Conservation (phyloP, 2,113 vertebrate species). For the human region DNA sequence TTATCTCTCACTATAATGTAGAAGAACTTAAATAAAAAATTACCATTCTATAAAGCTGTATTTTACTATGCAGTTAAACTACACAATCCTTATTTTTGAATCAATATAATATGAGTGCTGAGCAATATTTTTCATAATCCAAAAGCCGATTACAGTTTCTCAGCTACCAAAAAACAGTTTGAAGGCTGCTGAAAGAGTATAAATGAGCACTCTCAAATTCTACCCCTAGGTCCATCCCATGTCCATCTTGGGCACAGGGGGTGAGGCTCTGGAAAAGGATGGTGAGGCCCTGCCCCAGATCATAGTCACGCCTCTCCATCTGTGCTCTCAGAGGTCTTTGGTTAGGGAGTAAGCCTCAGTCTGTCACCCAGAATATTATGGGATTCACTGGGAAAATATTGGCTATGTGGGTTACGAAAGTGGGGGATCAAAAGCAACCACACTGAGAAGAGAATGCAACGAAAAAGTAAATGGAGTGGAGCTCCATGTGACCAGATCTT, state of each 20-base stretch:
- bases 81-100: slow-evolving; percentile 71
- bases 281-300: background rate
- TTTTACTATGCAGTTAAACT: slow-evolving; percentile 62
- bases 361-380: background rate
- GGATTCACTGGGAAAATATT: background rate
- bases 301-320: too few species aligned
- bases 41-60: slow-evolving; percentile 67
- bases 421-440: background rate
- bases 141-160: slow-evolving; percentile 49
- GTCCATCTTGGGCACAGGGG: too few species aligned
- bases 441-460: background rate
- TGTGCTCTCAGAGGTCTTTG: background rate
- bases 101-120: slow-evolving; percentile 71
- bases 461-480: background rate
- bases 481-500: background rate
- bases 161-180: background rate
- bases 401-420: background rate
- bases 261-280: background rate
- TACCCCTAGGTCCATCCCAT: background rate
- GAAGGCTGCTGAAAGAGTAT: background rate
- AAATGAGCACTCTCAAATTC: background rate
- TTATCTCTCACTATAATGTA: slow-evolving; percentile 73
- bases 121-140: slow-evolving; percentile 73
- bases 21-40: slow-evolving; percentile 72
- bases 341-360: background rate